phyloP scores from a whole-genome alignment of 2,797 vertebrate species.

The Tinamus major region DNA sequence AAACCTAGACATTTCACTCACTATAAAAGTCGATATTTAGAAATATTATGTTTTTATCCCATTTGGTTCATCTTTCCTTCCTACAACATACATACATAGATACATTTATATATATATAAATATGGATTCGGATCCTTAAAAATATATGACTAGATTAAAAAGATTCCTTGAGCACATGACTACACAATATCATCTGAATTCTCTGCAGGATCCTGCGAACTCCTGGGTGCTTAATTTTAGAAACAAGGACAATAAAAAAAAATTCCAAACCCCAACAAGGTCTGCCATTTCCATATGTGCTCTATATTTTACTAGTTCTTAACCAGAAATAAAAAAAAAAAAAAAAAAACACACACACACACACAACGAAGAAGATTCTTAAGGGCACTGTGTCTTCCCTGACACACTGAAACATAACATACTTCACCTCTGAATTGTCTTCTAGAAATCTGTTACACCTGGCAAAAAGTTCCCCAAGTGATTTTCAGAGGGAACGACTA shows the following conservation, averaged over 20 bases:
- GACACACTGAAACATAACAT: neutral
- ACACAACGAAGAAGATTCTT: neutral
- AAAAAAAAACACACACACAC: neutral
- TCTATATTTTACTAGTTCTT: constrained; percentile 36
- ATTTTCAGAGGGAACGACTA: neutral
- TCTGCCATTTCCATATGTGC: constrained; percentile 65
- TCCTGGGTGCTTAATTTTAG: constrained; percentile 51
- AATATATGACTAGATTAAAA: constrained; percentile 26
- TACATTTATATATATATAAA: neutral
- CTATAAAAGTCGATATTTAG: neutral
- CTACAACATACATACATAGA: neutral
- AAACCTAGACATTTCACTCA: neutral
- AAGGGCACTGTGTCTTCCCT: neutral
- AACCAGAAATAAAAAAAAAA: constrained; percentile 6
- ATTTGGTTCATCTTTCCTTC: neutral
- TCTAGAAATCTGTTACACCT: neutral
- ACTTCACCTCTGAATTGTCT: neutral
- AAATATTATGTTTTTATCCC: neutral
- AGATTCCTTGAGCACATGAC: constrained; percentile 46
- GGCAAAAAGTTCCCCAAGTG: neutral
- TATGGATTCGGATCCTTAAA: neutral
- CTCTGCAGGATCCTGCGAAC: constrained; percentile 48
- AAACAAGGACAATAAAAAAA: constrained; percentile 64
- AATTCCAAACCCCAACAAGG: constrained; percentile 4
- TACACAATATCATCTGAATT: constrained; percentile 37